These are phyloP conservation scores for Eclectus roratus DNA, from an alignment of 2,113 vertebrate genomes.

Conservation along the genomic window DNA sequence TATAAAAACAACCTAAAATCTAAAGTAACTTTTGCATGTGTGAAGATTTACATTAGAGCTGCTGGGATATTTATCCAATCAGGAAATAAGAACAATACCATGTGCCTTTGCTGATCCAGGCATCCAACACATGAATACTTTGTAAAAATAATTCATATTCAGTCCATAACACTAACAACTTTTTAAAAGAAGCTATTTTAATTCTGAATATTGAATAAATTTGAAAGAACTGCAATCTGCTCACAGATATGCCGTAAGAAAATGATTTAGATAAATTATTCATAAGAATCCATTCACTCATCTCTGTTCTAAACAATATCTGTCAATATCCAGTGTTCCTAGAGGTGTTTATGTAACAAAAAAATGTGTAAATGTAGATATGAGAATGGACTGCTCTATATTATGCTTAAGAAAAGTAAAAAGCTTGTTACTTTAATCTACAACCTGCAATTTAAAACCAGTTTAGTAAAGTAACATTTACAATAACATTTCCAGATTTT, in stretches of 20 bases:
- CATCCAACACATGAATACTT: neutral
- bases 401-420: neutral
- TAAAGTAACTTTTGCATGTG: neutral
- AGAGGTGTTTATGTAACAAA: neutral
- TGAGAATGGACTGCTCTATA: neutral
- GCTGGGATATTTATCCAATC: neutral
- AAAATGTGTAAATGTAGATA: neutral
- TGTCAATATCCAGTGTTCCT: neutral
- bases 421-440: neutral
- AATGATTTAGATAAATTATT: neutral
- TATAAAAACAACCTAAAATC: neutral
- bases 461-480: neutral
- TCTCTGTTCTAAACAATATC: neutral
- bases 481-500: neutral
- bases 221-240: neutral
- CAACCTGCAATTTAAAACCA: neutral
- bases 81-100: neutral
- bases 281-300: neutral
- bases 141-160: neutral
- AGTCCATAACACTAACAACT: neutral
- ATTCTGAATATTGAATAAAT: slow-evolving; percentile 1
- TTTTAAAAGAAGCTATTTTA: neutral
- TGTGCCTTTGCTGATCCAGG: neutral
- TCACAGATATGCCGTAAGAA: neutral
- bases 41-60: neutral